Evolutionary conservation across 2,113 vertebrate species (phyloP).

Genomic region (Pavo muticus): DNA sequence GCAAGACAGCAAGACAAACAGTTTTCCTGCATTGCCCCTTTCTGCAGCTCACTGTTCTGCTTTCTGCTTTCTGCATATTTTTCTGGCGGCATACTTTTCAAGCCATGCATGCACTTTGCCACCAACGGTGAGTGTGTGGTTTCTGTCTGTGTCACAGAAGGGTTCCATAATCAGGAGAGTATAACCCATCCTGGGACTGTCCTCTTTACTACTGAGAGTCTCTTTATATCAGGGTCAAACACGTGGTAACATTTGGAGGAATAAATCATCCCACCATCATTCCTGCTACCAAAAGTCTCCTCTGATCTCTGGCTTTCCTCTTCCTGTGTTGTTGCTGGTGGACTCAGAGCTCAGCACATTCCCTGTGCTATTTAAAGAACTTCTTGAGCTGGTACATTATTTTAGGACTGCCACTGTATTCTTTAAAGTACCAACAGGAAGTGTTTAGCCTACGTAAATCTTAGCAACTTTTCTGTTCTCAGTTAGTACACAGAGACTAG

Average conservation of each 20-base stretch:
- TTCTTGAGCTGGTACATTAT: neutral
- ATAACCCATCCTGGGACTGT: neutral
- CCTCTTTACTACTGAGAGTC: neutral
- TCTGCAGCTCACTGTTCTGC: accelerated
- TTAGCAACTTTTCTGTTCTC: neutral
- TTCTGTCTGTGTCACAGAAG: neutral
- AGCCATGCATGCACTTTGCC: neutral
- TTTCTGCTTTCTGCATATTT: neutral
- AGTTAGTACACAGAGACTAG: neutral
- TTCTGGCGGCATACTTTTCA: neutral
- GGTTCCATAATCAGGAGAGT: neutral
- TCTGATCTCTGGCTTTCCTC: neutral
- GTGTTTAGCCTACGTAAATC: neutral
- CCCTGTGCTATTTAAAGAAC: slow-evolving; percentile 54
- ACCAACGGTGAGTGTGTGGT: neutral
- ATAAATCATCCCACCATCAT: neutral
- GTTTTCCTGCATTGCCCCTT: neutral
- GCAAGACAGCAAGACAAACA: neutral
- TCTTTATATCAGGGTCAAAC: neutral
- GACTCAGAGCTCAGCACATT: slow-evolving; percentile 7
- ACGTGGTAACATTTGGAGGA: neutral
- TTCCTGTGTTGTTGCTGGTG: slow-evolving; percentile 18
- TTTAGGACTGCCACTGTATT: slow-evolving; percentile 11
- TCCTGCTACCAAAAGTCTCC: neutral
- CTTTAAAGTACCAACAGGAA: slow-evolving; percentile 28